phyloP scores from a whole-genome alignment of 2,888 invertebrate species.

The Seladonia tumulorum region DNA sequence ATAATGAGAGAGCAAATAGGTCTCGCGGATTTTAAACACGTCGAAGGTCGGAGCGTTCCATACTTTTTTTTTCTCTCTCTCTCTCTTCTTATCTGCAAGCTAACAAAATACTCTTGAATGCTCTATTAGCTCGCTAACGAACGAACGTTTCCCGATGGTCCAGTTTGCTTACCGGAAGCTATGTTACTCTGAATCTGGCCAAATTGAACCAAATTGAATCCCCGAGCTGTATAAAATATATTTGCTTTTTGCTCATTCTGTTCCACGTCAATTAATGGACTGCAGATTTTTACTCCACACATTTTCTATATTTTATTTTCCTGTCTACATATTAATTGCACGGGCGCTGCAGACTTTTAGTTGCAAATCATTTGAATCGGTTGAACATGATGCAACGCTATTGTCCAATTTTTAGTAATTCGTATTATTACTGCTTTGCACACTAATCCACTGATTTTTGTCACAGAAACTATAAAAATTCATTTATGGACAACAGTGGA shows the following conservation, averaged over 20 bases:
- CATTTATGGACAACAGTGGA: too few relatives aligned
- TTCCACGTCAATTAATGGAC: not conserved
- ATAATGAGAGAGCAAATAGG: slow-evolving; percentile 10
- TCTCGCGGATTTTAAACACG: not conserved
- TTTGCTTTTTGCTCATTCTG: not conserved
- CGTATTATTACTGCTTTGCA: too few relatives aligned
- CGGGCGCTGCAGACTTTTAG: not conserved
- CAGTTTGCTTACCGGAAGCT: not conserved
- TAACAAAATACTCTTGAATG: slow-evolving; percentile 4
- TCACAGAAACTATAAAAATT: too few relatives aligned
- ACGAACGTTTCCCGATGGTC: not conserved
- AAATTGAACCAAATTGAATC: not conserved
- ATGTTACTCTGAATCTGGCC: not conserved
- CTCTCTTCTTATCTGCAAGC: not conserved
- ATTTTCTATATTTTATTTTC: not conserved
- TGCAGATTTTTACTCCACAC: not conserved
- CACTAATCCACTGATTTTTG: too few relatives aligned
- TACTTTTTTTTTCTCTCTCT: not conserved
- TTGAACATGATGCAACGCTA: not conserved
- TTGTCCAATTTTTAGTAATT: too few relatives aligned
- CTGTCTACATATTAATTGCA: not conserved
- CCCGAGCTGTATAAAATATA: not conserved
- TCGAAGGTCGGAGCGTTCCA: not conserved
- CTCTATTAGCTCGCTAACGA: not conserved
- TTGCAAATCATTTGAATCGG: not conserved